A percentile compares a stretch with the other conserved stretches of the same genome.
These are phyloP conservation scores for Anthoptus insignis DNA, from an alignment of 2,888 invertebrate species.

Conservation along the genomic window DNA sequence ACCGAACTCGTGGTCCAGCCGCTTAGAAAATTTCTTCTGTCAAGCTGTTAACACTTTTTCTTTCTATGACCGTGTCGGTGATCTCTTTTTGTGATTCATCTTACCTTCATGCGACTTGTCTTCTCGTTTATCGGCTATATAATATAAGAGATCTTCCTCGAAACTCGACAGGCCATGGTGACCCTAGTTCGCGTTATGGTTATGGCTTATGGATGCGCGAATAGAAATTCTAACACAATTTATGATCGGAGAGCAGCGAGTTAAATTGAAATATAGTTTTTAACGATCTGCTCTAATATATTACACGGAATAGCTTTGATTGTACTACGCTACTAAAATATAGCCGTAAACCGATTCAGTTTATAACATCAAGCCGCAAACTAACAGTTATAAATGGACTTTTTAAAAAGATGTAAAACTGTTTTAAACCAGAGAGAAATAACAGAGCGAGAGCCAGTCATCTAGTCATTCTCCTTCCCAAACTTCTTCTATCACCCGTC, in stretches of 20 bases:
- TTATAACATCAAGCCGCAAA: background rate
- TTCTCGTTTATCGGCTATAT: no score
- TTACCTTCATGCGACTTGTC: no score
- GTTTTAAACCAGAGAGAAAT: no score
- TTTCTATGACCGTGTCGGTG: no score
- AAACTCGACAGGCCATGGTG: background rate
- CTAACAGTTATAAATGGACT: background rate
- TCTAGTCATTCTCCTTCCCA: no score
- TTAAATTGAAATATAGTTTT: constrained; percentile 14
- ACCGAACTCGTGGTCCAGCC: no score
- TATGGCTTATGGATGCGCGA: constrained; percentile 16
- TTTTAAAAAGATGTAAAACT: no score
- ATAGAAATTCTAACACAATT: constrained; percentile 12
- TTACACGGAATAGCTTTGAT: constrained; percentile 1
- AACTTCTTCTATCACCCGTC: no score
- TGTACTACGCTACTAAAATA: background rate
- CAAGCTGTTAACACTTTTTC: no score
- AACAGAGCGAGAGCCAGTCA: no score
- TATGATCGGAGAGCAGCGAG: constrained; percentile 9
- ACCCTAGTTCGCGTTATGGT: background rate
- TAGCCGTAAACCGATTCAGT: background rate
- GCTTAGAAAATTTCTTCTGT: no score
- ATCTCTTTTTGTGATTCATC: no score
- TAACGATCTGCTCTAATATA: constrained; percentile 2
- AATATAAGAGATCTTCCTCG: background rate